Percentiles rank a stretch among this genome's conserved stretches.
Evolutionary conservation across 2,113 vertebrate species (phyloP).

Genomic region (Clarias macrocephalus): DNA sequence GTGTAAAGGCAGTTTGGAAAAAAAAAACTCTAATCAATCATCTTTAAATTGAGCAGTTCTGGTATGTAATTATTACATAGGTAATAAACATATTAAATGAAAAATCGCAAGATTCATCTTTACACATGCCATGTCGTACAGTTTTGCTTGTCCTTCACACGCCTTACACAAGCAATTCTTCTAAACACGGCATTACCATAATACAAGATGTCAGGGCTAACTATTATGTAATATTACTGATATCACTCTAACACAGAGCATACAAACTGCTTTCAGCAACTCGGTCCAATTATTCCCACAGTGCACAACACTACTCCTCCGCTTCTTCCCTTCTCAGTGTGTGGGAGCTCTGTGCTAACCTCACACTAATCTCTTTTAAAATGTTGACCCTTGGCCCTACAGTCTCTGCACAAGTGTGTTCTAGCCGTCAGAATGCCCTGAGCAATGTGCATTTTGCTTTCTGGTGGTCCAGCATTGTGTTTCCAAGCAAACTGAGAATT

Average conservation of each 20-base stretch:
- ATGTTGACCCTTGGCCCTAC: neutral
- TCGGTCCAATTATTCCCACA: neutral
- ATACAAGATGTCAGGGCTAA: constrained; percentile 3
- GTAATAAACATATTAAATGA: neutral
- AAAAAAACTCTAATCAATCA: neutral
- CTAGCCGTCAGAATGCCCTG: neutral
- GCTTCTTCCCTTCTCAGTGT: neutral
- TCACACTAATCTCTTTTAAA: neutral
- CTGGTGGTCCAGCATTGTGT: neutral
- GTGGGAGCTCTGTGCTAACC: neutral
- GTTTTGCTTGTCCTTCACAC: neutral
- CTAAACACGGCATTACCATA: constrained; percentile 5
- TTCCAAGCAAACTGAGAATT: neutral
- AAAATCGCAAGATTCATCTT: neutral
- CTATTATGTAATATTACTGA: constrained; percentile 11
- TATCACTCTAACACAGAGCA: neutral
- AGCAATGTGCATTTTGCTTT: constrained; percentile 20
- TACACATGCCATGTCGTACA: neutral
- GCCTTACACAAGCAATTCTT: neutral
- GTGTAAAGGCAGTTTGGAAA: neutral
- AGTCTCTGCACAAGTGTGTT: neutral
- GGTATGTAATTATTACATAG: neutral
- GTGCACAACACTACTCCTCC: neutral
- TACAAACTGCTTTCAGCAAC: neutral
- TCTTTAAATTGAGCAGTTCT: neutral